phyloP scores from a whole-genome alignment of 2,113 vertebrate species.

The Erpornis zantholeuca region DNA sequence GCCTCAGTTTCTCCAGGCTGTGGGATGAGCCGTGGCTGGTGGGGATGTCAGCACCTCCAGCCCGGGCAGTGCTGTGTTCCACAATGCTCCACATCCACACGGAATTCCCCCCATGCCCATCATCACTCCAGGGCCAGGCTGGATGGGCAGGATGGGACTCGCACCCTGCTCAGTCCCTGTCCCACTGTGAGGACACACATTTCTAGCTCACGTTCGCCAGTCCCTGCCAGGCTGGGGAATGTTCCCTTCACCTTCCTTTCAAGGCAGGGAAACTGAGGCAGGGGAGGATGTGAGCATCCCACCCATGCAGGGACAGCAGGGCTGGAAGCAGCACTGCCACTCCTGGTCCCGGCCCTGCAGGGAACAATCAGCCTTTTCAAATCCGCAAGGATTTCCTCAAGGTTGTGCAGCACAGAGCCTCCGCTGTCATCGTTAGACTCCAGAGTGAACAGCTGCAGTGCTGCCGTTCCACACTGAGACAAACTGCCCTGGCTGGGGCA shows the following conservation, averaged over 20 bases:
- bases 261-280: constrained; percentile 24
- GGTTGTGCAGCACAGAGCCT: neutral
- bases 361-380: neutral
- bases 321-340: neutral
- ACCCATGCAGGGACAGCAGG: rapidly evolving
- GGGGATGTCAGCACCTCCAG: neutral
- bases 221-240: neutral
- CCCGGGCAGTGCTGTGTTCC: neutral
- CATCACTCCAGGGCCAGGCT: neutral
- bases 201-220: rapidly evolving
- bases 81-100: rapidly evolving
- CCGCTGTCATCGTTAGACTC: neutral
- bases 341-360: neutral
- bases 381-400: neutral
- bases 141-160: neutral
- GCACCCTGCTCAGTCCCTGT: rapidly evolving
- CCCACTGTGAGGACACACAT: rapidly evolving
- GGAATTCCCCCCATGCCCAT: rapidly evolving
- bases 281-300: neutral
- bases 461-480: neutral
- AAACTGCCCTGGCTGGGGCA: neutral
- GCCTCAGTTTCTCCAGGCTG: neutral
- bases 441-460: neutral
- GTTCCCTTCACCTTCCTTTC: neutral
- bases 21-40: neutral